Conservation (phyloP, 2,113 vertebrate species). For the Semnornis frantzii region DNA sequence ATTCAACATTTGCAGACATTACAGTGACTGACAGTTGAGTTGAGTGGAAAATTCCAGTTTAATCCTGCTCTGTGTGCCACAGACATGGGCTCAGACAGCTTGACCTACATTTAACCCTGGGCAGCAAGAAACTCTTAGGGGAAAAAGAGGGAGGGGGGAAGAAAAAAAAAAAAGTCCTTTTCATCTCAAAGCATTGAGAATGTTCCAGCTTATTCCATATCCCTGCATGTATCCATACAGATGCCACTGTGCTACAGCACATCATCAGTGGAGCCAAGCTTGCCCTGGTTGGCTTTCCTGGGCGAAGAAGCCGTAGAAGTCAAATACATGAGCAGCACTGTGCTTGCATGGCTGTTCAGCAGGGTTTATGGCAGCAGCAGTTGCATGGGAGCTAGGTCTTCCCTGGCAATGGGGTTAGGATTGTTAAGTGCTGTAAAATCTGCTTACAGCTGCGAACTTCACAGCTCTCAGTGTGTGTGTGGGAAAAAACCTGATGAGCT, state of each 20-base stretch:
- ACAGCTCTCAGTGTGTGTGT: background rate
- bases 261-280: background rate
- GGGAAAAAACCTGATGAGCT: background rate
- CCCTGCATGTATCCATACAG: background rate
- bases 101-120: constrained; percentile 57
- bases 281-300: background rate
- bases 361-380: background rate
- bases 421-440: background rate
- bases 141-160: background rate
- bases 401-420: background rate
- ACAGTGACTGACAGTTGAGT: constrained; percentile 27
- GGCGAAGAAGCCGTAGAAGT: background rate
- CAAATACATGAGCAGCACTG: background rate
- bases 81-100: constrained; percentile 57
- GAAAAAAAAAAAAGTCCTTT: background rate
- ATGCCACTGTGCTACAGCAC: background rate
- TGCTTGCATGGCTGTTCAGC: background rate
- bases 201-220: background rate
- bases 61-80: constrained; percentile 37
- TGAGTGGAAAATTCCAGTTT: constrained; percentile 65
- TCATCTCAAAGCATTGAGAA: background rate
- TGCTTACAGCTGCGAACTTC: background rate
- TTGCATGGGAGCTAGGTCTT: background rate
- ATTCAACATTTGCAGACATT: constrained; percentile 60
- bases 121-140: constrained; percentile 13